Evolutionary conservation across 1,140 invertebrate genomes (phyloP), one percentile per base, ranked within the genome.

Genomic region (Nymphalis io): DNA sequence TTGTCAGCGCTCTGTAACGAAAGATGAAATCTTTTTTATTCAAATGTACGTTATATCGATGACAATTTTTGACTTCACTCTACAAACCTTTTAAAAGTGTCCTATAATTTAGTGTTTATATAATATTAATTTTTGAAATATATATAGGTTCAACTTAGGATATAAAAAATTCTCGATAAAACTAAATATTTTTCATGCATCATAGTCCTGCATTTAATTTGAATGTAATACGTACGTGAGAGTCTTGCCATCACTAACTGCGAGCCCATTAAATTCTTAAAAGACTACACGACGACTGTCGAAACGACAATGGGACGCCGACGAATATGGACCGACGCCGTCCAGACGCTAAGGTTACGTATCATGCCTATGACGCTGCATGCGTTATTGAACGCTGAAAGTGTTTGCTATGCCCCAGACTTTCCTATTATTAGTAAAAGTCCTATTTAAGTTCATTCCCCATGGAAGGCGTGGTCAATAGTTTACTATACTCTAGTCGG

Each of bases 161-260:
- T 6, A n/a, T 42, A 12, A n/a, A 46, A 46, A 46, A n/a, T n/a
- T 12, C 3, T 46, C 2, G 15, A n/a, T 18, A 46, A 55, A 40
- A 55, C 13, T 63, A 39, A 16, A 4, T 15, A 79, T 79, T 82
- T 85, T 83, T 79, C 81, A 73, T 80, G 79, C 83, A 80, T 84
- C 80, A 82, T 85, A 83, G 80, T 81, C 69, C 69, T 79, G 75
- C 76, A 77, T 81, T 85, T 86, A 80, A 87, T 89, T 87, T 89
- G 79, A 81, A 86, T 87, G 80, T 73, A 81, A 82, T 82, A 70
- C 77, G 75, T 63, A 72, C 60, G 71, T 72, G 70, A 72, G 64
- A 57, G 57, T 66, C 16, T 63, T 78, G 72, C 39, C 51, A 60
- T 60, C 61, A 16, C 44, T 44, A 65, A 60, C 33, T 42, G 53